Base-by-base conservation (phyloP, 2,797 vertebrate species). In the Anguilla anguilla region DNA sequence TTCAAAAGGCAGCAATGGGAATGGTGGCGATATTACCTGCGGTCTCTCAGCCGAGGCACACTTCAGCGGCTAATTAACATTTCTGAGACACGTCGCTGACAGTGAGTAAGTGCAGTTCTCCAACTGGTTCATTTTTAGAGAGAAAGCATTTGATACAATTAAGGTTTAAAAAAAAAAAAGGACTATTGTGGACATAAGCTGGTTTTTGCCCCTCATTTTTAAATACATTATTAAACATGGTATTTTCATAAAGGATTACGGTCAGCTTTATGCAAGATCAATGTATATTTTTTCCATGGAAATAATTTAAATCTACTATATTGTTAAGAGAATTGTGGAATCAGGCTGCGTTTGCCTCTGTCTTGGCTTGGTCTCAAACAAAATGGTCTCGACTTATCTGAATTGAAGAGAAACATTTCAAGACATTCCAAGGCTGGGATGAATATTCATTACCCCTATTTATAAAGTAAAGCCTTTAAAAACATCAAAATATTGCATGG, bases 401-500 rank as follows among this genome's bases (percentile, higher is more conserved):
- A 79, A 43, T 10, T 35, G 31, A 7, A 43, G 17, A 39, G 43
- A 79, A 79, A 79, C 35, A 43, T 79, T 79, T 25, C 39, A 46
- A 46, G 31, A 79, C 74, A 39, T 15, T 79, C 74, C 59, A 64
- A 64, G 13, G 72, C 72, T 77, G 31, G 28, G 28, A 77, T 77
- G 72, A 77, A 77, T 77, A 77, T 39, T 77, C 72, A 77, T 77
- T 77, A 77, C 72, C 72, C 35, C 72, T 5, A 77, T 77, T 46
- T 15, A 77, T 2, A 77, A 77, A 77, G 3, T 39, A 43, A 77
- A 77, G 6, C 72, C 72, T 77, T 31, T 77, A 3, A 31, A 11
- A 35, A 79, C 22, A 43, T 79, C 6, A 43, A 22, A 79, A 43
- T 19, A 79, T 43, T 79, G 6, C 31, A 79, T 39, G 15, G 13